These are phyloP conservation scores for Rhyacophila evoluta DNA, from an alignment of 2,888 invertebrate genomes.

Conservation along the genomic window DNA sequence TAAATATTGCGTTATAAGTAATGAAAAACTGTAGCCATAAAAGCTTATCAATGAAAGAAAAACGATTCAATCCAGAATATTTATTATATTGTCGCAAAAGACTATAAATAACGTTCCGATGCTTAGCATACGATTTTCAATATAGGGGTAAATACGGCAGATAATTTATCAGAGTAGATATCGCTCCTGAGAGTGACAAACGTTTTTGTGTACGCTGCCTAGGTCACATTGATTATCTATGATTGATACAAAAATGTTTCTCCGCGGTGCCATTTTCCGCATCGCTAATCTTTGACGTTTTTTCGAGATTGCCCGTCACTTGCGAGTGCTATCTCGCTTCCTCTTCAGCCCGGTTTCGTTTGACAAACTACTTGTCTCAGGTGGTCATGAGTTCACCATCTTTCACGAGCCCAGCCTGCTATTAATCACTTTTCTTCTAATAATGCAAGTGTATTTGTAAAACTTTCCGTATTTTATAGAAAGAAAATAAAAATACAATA, in stretches of 20 bases:
- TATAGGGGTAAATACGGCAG: background rate
- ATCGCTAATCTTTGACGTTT: conserved; percentile 18
- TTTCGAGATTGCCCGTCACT: conserved; percentile 10
- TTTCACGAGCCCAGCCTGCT: background rate
- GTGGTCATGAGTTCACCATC: conserved; percentile 7
- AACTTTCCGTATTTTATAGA: too few relatives aligned
- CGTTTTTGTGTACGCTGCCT: background rate
- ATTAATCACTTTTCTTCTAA: background rate
- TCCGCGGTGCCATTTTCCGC: background rate
- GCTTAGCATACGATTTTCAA: background rate
- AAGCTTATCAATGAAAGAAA: too few relatives aligned
- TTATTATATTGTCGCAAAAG: too few relatives aligned
- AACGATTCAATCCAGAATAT: too few relatives aligned
- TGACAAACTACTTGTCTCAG: conserved; percentile 19
- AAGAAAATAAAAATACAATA: too few relatives aligned
- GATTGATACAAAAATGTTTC: conserved; percentile 18
- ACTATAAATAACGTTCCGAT: background rate
- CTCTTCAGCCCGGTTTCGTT: background rate
- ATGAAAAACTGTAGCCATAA: too few relatives aligned
- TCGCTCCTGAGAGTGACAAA: background rate
- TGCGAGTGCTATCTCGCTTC: background rate
- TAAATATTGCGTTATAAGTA: too few relatives aligned
- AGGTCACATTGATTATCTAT: conserved; percentile 2
- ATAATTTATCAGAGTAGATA: background rate
- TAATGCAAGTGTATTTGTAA: too few relatives aligned